A percentile compares a stretch with the other conserved stretches of the same genome.
Conservation (phyloP, 2,797 vertebrate genomes). For the Balearica regulorum region DNA sequence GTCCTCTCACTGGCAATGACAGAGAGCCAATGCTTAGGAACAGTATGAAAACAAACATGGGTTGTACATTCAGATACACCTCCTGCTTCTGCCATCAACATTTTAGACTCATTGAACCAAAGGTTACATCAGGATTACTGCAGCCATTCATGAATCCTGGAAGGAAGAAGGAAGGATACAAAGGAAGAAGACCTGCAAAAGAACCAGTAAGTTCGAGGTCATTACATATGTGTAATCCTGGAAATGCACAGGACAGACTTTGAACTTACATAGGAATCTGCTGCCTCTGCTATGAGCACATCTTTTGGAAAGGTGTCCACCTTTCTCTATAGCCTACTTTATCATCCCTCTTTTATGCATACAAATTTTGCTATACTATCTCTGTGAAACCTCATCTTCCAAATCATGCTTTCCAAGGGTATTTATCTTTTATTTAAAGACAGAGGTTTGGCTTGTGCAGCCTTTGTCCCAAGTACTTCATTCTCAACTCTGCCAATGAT, state of each 20-base stretch:
- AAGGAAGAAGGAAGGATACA: not conserved
- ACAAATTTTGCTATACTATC: not conserved
- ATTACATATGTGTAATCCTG: not conserved
- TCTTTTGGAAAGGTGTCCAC: not conserved
- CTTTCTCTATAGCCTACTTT: not conserved
- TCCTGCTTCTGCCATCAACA: not conserved
- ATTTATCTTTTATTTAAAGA: not conserved
- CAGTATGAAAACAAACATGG: not conserved
- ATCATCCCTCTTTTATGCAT: not conserved
- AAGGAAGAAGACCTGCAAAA: not conserved
- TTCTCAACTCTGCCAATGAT: not conserved
- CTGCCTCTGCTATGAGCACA: not conserved
- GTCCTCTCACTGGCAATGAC: not conserved
- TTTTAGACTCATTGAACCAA: not conserved
- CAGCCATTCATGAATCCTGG: not conserved
- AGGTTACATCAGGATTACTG: not conserved
- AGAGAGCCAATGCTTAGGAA: rapidly evolving
- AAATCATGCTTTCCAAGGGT: not conserved
- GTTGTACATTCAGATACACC: not conserved
- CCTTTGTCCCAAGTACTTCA: not conserved
- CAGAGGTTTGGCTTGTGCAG: not conserved
- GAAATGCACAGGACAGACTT: too few relatives aligned
- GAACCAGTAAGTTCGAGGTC: not conserved
- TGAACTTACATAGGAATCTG: not conserved
- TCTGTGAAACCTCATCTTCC: not conserved